Conservation (phyloP, 2,113 vertebrate genomes). For the Corvus hawaiiensis region DNA sequence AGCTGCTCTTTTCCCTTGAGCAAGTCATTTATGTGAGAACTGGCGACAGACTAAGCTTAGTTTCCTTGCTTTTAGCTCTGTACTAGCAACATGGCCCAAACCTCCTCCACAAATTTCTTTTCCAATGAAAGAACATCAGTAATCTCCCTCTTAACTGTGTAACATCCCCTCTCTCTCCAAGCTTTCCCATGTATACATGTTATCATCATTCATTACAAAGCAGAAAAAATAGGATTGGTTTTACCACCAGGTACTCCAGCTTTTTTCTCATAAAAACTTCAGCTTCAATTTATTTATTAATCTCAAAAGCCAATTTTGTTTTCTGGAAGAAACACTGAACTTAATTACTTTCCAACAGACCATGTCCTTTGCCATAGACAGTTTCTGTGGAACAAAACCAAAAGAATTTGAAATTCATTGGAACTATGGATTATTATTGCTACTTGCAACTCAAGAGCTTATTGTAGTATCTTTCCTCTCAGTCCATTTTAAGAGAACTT, state of each 20-base stretch:
- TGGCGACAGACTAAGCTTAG: neutral
- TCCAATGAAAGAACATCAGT: rapidly evolving
- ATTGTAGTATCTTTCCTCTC: neutral
- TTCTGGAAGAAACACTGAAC: neutral
- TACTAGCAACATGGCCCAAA: neutral
- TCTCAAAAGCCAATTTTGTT: neutral
- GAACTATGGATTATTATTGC: neutral
- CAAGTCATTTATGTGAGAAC: neutral
- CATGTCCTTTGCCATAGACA: neutral
- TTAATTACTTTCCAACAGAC: neutral
- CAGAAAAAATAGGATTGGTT: neutral
- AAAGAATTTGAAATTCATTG: neutral
- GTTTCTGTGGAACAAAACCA: neutral
- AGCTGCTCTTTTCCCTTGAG: neutral
- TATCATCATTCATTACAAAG: neutral
- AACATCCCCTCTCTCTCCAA: neutral
- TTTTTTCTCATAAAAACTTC: neutral
- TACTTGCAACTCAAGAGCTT: neutral
- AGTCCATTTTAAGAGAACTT: neutral
- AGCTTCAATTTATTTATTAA: neutral
- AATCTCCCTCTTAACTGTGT: neutral
- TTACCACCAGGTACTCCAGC: rapidly evolving
- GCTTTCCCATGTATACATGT: rapidly evolving
- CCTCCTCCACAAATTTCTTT: neutral
- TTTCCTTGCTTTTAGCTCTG: neutral